Base-by-base conservation (phyloP, 2,797 vertebrate species). In the Gymnocypris eckloni region DNA sequence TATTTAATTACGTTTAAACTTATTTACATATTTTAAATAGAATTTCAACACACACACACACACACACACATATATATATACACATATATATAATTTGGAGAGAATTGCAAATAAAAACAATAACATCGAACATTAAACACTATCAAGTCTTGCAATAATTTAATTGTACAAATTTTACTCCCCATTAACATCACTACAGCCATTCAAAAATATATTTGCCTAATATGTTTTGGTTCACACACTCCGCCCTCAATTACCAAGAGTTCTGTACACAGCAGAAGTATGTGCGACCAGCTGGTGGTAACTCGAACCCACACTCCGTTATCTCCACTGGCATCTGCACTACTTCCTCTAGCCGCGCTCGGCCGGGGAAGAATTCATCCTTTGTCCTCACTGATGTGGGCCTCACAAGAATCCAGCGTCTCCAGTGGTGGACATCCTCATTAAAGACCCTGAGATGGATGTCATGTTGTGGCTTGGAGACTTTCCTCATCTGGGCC, bases 321-420 rank as follows among this genome's bases (percentile, higher is more conserved):
- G 80, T 87, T 89, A 89, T 89, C 88, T 86, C 39, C 81, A 50
- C 84, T 86, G 88, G 84, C 71, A 89, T 89, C 88, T 89, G 76
- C 71, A 64, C 59, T 61, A 83, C 81, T 87, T 87, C 86, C 88
- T 87, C 86, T 79, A 80, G 79, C 87, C 50, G 11, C 4, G 22
- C 87, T 72, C 71, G 69, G 75, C 52, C 41, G 12, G 45, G 76
- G 84, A 86, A 88, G 87, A 89, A 89, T 89, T 87, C 82, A 41
- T 16, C 73, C 88, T 89, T 89, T 89, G 88, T 89, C 82, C 80
- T 28, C n/a, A 15, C 78, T 78, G 73, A 81, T 72, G 85, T 75
- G 81, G 84, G 87, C 81, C 85, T 86, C 82, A 77, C 78, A 79
- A 70, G 87, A 86, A 84, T 83, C 43, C 66, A 59, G 71, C 33